A percentile compares a stretch with the other conserved stretches of the same genome.
Evolutionary conservation across 1,140 invertebrate genomes (phyloP).

Genomic region (Drosophila varians): DNA sequence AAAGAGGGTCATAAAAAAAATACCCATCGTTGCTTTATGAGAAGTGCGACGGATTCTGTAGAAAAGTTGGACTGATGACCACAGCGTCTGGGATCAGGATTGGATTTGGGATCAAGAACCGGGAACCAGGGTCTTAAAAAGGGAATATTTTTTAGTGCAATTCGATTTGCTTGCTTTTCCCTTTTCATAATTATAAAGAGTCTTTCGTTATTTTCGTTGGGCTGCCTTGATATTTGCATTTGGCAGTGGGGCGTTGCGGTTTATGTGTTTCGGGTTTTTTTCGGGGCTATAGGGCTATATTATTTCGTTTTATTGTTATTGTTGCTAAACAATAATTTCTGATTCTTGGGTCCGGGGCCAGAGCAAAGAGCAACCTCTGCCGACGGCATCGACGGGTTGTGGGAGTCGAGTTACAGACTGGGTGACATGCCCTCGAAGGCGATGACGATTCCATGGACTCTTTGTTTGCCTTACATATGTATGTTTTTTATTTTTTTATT

Average conservation of each 20-base stretch:
- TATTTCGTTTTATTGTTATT: constrained; percentile 58
- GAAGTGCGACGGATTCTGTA: constrained; percentile 60
- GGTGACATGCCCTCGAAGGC: constrained; percentile 54
- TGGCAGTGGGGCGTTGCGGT: constrained; percentile 71
- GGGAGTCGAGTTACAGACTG: constrained; percentile 64
- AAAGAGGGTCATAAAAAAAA: background rate
- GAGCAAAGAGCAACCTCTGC: constrained; percentile 59
- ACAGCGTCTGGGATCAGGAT: constrained; percentile 39
- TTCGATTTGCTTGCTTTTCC: constrained; percentile 79
- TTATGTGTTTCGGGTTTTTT: constrained; percentile 56
- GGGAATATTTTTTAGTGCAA: constrained; percentile 62
- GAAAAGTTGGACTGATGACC: constrained; percentile 69
- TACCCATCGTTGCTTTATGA: constrained; percentile 59
- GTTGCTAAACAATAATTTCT: constrained; percentile 79
- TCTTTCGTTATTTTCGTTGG: constrained; percentile 49
- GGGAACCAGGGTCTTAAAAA: constrained; percentile 19
- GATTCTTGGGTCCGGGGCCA: constrained; percentile 67
- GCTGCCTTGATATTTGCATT: constrained; percentile 69
- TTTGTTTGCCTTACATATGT: constrained; percentile 51
- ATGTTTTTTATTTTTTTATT: constrained; percentile 37
- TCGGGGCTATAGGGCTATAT: constrained; percentile 62
- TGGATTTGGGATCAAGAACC: constrained; percentile 8
- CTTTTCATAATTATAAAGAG: constrained; percentile 75
- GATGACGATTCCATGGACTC: constrained; percentile 32
- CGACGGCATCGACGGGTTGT: constrained; percentile 41